Base-by-base conservation (phyloP, 2,888 invertebrate genomes). In the Cryptophagus acutangulus region DNA sequence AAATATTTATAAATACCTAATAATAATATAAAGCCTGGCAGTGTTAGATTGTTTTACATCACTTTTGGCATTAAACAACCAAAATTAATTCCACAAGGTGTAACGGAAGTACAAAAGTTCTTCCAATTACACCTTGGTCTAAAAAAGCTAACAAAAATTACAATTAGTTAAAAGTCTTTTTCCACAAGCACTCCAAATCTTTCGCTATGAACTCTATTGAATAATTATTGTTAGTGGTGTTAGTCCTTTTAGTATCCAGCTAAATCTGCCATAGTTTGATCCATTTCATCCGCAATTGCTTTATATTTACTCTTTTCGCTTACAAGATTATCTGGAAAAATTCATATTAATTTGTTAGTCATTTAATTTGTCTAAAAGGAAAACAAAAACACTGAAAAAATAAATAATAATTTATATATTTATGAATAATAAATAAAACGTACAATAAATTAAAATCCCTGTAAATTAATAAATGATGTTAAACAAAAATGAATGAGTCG, bases 251-350 rank as follows among this genome's bases (percentile, higher is more conserved):
- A 91, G 73, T 90, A 91, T 63, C 89, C 93, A 66, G 89, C 88
- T 65, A 95, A 78, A 73, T 97, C 95, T 54, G 94, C 92, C 72
- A 94, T 93, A 48, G 93, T 93, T 71, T 87, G 84, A 75, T 95
- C 95, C 81, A 97, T 84, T 75, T 97, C 95, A 70, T 95, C 94
- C 61, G 94, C 93, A 71, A 97, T 95, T 55, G 87, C 84, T 79
- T 96, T 96, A 82, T 91, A 97, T 76, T 91, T 92, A 79, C 92
- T 91, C 77, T 93, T 93, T 69, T 91, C 90, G 71, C 84, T 83
- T 58, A 85, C 75, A 66, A 91, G 79, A 68, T 90, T 89, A 74
- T 90, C 91, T 91, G 81, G 55, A 76, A 77, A 66, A 64, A 39
- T 31, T 40, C 33, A n/a, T n/a, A n/a, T n/a, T n/a, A n/a, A n/a